These are phyloP conservation scores for Elaeidobius kamerunicus DNA, from an alignment of 2,888 invertebrate species.

Conservation along the genomic window DNA sequence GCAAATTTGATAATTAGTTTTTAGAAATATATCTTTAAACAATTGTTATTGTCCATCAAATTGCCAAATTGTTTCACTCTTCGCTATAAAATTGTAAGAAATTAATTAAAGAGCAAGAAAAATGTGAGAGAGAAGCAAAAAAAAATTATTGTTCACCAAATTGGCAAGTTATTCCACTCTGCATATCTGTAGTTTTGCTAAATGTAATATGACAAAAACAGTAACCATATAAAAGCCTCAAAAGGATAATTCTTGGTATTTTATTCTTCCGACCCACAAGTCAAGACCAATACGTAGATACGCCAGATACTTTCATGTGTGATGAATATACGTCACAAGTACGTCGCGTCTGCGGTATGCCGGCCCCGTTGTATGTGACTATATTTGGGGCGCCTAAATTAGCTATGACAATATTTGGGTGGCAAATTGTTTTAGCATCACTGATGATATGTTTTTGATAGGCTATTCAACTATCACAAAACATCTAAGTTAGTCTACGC, in stretches of 20 bases:
- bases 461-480: neutral
- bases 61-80: too few relatives aligned
- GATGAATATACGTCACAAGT: conserved; percentile 2
- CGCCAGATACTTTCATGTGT: neutral
- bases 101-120: too few relatives aligned
- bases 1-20: too few relatives aligned
- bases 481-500: neutral
- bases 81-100: too few relatives aligned
- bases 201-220: neutral
- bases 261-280: conserved; percentile 1
- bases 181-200: too few relatives aligned
- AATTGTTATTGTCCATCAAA: too few relatives aligned
- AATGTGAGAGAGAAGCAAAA: too few relatives aligned
- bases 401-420: conserved; percentile 13
- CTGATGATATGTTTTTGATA: too few relatives aligned
- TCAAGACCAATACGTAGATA: neutral
- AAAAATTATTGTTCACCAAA: too few relatives aligned
- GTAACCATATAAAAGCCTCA: too few relatives aligned
- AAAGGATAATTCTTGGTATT: neutral
- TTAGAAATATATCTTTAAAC: too few relatives aligned
- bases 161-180: too few relatives aligned
- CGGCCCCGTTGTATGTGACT: conserved; percentile 6
- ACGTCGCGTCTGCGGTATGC: conserved; percentile 4
- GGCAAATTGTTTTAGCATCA: conserved; percentile 3
- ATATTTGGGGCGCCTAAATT: conserved; percentile 13